These are phyloP conservation scores for Steinernema scapterisci DNA, from an alignment of 2,888 invertebrate genomes.

Conservation along the genomic window DNA sequence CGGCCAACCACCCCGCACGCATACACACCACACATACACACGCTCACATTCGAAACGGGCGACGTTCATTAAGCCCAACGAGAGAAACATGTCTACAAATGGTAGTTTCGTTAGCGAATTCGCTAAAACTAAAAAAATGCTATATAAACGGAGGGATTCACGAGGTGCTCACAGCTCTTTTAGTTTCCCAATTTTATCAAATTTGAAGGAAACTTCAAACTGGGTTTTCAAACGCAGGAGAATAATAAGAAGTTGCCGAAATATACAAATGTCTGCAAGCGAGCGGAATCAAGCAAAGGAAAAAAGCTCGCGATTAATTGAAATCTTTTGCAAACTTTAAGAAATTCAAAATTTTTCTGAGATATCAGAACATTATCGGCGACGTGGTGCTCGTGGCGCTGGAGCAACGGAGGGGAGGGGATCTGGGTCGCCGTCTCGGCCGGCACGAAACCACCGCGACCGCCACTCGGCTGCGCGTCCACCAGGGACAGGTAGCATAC, in stretches of 20 bases:
- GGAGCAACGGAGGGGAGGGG: slow-evolving; percentile 22
- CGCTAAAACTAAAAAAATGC: too few species aligned
- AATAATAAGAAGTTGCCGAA: too few species aligned
- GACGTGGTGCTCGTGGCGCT: slow-evolving; percentile 14
- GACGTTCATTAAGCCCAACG: slow-evolving; percentile 29
- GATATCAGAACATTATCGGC: background rate
- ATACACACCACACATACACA: slow-evolving; percentile 33
- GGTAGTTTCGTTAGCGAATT: slow-evolving; percentile 4
- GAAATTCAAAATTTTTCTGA: background rate
- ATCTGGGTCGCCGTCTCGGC: slow-evolving; percentile 30
- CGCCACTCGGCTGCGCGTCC: slow-evolving; percentile 1
- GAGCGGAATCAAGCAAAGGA: too few species aligned
- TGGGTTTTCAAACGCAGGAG: too few species aligned
- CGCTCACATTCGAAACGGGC: slow-evolving; percentile 30
- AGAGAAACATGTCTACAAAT: slow-evolving; percentile 13
- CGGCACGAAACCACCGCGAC: slow-evolving; percentile 22
- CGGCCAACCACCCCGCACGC: slow-evolving; percentile 32
- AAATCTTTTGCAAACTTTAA: background rate
- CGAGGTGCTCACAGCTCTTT: too few species aligned
- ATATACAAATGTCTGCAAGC: too few species aligned
- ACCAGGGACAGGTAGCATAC: slow-evolving; percentile 17
- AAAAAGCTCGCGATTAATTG: background rate
- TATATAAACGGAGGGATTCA: too few species aligned
- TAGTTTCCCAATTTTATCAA: too few species aligned
- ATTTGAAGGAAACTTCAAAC: too few species aligned